A percentile compares a stretch with the other conserved stretches of the same genome.
phyloP scores from a whole-genome alignment of 2,888 invertebrate species.

The Creontiades dilutus region DNA sequence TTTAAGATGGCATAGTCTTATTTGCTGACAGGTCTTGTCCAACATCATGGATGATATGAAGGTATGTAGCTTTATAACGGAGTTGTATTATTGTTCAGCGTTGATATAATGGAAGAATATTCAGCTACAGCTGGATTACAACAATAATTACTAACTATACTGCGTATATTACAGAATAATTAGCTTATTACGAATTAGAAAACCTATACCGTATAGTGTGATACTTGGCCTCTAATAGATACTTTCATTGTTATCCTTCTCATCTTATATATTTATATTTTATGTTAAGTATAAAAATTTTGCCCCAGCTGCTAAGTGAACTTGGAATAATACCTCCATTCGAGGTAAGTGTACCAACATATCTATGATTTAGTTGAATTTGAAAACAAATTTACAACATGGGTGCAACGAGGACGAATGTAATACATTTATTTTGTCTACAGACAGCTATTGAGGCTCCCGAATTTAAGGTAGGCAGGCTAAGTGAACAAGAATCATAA shows the following conservation, averaged over 20 bases:
- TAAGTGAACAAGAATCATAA: too few relatives aligned
- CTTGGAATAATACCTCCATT: constrained; percentile 58
- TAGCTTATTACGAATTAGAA: too few relatives aligned
- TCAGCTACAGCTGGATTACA: too few relatives aligned
- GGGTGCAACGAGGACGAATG: not conserved
- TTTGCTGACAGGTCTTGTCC: constrained; percentile 45
- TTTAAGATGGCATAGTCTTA: not conserved
- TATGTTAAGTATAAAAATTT: not conserved
- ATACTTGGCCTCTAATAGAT: too few relatives aligned
- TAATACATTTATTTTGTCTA: not conserved
- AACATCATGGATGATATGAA: constrained; percentile 48
- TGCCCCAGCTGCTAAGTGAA: constrained; percentile 43
- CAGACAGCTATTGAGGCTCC: not conserved
- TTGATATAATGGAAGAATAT: not conserved
- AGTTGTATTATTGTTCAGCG: not conserved
- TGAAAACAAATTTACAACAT: too few relatives aligned
- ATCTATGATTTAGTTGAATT: too few relatives aligned
- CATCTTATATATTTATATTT: too few relatives aligned
- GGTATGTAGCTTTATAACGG: not conserved
- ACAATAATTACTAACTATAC: too few relatives aligned
- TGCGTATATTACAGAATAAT: too few relatives aligned
- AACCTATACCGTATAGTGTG: too few relatives aligned
- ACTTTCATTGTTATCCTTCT: too few relatives aligned
- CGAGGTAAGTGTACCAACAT: constrained; percentile 23
- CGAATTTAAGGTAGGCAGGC: not conserved